Evolutionary conservation across 2,797 vertebrate genomes (phyloP).

Genomic region (Caiman crocodilus): DNA sequence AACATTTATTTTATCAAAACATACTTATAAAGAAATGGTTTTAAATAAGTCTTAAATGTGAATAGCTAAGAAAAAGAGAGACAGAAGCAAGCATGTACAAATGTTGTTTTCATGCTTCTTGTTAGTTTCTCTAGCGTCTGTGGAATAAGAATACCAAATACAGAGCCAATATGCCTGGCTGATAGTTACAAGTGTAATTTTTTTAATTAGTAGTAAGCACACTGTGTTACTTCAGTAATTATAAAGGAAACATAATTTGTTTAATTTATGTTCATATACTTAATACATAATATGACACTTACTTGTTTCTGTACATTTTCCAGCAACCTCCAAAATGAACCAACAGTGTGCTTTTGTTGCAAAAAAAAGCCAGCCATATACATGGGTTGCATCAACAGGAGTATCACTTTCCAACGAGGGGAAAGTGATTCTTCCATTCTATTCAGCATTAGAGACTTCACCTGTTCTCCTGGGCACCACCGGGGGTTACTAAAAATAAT

Average conservation of each 20-base stretch:
- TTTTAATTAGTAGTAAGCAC: neutral
- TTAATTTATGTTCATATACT: neutral
- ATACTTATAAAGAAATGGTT: constrained; percentile 63
- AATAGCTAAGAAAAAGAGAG: constrained; percentile 50
- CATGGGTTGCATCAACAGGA: neutral
- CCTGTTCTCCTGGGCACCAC: no score
- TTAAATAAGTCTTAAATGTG: constrained; percentile 36
- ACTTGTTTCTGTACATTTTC: neutral
- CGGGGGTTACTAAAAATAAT: no score
- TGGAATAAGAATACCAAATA: neutral
- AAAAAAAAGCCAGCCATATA: no score
- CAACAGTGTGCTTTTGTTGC: neutral
- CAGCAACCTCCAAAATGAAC: neutral
- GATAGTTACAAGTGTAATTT: neutral
- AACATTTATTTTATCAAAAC: constrained; percentile 48
- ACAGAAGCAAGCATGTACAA: constrained; percentile 32
- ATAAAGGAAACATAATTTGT: neutral
- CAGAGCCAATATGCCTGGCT: neutral
- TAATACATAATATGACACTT: neutral
- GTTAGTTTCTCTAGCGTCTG: constrained; percentile 16
- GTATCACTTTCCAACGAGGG: neutral
- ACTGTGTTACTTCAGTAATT: neutral
- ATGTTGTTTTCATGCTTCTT: neutral
- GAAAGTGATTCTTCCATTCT: neutral
- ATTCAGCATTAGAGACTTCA: neutral